Percentiles rank a stretch among this genome's conserved stretches.
Evolutionary conservation across 2,797 vertebrate genomes (phyloP).

Genomic region (Pseudopleuronectes americanus): DNA sequence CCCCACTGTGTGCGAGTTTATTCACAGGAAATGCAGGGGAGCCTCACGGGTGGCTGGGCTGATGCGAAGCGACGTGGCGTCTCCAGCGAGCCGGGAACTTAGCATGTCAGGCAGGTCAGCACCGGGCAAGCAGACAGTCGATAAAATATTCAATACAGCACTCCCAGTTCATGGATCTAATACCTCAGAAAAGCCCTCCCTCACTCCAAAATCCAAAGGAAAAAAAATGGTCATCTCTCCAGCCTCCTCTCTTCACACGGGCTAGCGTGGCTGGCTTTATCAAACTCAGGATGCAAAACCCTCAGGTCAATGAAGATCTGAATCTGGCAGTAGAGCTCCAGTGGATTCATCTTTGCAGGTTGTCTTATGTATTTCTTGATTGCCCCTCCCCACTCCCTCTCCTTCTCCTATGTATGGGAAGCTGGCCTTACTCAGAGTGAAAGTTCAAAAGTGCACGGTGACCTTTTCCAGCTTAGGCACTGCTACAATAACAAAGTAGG

Average conservation of each 20-base stretch:
- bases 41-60: constrained; percentile 87
- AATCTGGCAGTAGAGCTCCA: constrained; percentile 38
- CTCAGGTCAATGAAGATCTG: constrained; percentile 58
- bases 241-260: constrained; percentile 40
- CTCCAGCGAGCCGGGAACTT: constrained; percentile 89
- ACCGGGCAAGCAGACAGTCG: constrained; percentile 89
- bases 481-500: constrained; percentile 35
- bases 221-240: constrained; percentile 45
- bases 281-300: constrained; percentile 51
- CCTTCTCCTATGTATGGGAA: background rate
- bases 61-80: constrained; percentile 86
- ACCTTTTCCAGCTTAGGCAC: constrained; percentile 60
- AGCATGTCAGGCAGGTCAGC: constrained; percentile 91
- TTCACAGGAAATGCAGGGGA: constrained; percentile 88
- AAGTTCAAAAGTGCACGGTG: constrained; percentile 80
- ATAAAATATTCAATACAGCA: constrained; percentile 94
- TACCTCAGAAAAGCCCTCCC: constrained; percentile 75
- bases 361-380: constrained; percentile 56
- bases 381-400: constrained; percentile 26
- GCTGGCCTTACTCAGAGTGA: constrained; percentile 25
- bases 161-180: constrained; percentile 91
- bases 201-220: constrained; percentile 51
- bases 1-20: constrained; percentile 87
- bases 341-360: constrained; percentile 57
- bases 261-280: constrained; percentile 46